Conservation (phyloP, 2,888 invertebrate genomes). For the Pristionchus fissidentatus region DNA sequence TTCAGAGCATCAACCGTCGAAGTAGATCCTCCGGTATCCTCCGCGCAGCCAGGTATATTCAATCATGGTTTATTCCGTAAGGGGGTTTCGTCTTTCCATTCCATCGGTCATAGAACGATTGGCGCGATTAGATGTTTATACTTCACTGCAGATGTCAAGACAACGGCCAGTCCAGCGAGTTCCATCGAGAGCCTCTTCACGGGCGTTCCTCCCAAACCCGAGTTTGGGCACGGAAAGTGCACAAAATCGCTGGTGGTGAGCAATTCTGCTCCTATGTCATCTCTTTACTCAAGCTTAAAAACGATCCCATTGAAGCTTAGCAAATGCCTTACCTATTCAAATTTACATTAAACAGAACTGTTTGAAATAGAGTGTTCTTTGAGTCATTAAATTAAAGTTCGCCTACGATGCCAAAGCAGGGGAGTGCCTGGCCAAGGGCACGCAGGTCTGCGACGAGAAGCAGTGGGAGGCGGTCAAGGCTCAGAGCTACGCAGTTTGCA, state of each 20-base stretch:
- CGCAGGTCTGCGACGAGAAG: not conserved
- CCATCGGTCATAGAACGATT: no score
- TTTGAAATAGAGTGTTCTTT: not conserved
- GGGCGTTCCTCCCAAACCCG: not conserved
- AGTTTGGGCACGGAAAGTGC: not conserved
- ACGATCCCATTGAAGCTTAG: no score
- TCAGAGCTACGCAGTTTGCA: not conserved
- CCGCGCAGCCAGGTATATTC: no score
- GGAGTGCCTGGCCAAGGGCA: not conserved
- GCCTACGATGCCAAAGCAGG: not conserved
- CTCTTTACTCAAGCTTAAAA: not conserved
- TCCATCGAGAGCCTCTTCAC: not conserved
- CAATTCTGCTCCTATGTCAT: not conserved
- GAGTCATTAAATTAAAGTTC: constrained; percentile 1
- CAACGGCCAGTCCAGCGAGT: not conserved
- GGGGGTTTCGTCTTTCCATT: no score
- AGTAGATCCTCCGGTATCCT: no score
- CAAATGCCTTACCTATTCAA: no score
- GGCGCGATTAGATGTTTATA: no score
- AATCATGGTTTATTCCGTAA: no score
- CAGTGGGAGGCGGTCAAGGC: not conserved
- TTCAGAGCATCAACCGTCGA: no score
- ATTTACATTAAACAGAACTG: not conserved
- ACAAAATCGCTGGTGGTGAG: not conserved
- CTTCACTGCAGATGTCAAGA: not conserved